These are phyloP conservation scores for Hipparchia semele DNA, from an alignment of 2,888 invertebrate genomes.

Conservation along the genomic window DNA sequence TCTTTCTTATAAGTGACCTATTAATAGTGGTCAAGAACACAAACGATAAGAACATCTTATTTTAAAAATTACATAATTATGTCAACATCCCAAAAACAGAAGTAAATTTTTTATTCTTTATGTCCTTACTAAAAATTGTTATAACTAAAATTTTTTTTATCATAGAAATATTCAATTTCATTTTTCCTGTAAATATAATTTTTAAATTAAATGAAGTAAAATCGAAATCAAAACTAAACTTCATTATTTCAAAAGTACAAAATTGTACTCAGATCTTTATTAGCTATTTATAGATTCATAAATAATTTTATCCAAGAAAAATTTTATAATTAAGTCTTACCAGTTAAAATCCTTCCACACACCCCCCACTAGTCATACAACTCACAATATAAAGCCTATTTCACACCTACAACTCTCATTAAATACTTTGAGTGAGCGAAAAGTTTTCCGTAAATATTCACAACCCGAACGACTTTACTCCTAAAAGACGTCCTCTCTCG, in stretches of 20 bases:
- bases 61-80: too few relatives aligned
- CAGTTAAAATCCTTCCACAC: constrained; percentile 18
- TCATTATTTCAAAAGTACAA: too few relatives aligned
- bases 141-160: too few relatives aligned
- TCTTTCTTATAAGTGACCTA: too few relatives aligned
- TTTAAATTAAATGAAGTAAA: too few relatives aligned
- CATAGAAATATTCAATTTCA: too few relatives aligned
- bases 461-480: constrained; percentile 39
- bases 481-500: constrained; percentile 59
- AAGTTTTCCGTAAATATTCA: constrained; percentile 66
- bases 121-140: too few relatives aligned
- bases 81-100: too few relatives aligned
- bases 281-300: too few relatives aligned
- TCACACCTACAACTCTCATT: constrained; percentile 11
- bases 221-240: too few relatives aligned
- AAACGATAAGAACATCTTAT: background rate
- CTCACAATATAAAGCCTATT: constrained; percentile 12
- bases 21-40: background rate
- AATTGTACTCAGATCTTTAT: background rate
- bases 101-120: too few relatives aligned
- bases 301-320: background rate
- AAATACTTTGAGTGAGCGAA: constrained; percentile 46
- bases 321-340: constrained; percentile 5
- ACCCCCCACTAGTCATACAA: constrained; percentile 3
- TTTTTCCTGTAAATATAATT: too few relatives aligned